These are phyloP conservation scores for Callionymus lyra DNA, from an alignment of 2,113 vertebrate species.

Conservation along the genomic window DNA sequence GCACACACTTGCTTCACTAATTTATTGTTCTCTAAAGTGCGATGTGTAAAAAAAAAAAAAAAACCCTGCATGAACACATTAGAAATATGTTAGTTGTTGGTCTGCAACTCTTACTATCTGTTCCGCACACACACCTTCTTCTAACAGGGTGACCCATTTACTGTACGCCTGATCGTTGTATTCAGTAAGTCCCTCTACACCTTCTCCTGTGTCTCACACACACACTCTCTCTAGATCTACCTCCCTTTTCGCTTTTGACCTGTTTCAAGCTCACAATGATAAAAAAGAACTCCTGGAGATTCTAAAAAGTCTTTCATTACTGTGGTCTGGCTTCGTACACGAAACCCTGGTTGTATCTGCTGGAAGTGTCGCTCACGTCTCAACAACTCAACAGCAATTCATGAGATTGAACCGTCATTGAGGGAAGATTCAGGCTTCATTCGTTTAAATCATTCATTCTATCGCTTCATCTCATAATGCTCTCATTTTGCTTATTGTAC, in stretches of 20 bases:
- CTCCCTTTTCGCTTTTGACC: slow-evolving; percentile 36
- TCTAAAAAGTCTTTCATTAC: slow-evolving; percentile 33
- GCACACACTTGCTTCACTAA: slow-evolving; percentile 27
- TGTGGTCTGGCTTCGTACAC: slow-evolving; percentile 26
- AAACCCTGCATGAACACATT: too few species aligned
- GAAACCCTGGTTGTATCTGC: slow-evolving; percentile 13
- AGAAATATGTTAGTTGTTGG: too few species aligned
- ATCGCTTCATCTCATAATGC: too few species aligned
- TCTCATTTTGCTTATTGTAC: too few species aligned
- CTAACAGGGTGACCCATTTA: slow-evolving; percentile 58
- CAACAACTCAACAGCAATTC: background rate
- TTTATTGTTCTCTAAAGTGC: slow-evolving; percentile 40
- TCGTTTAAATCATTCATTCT: too few species aligned
- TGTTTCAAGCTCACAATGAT: slow-evolving; percentile 45
- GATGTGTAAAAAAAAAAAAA: slow-evolving; percentile 9
- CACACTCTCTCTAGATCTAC: slow-evolving; percentile 6
- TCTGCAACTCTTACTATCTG: slow-evolving; percentile 6
- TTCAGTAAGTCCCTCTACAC: slow-evolving; percentile 29
- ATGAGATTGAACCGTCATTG: background rate
- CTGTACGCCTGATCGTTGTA: slow-evolving; percentile 23
- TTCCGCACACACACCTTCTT: too few species aligned
- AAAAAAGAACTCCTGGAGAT: slow-evolving; percentile 49
- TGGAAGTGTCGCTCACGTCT: background rate
- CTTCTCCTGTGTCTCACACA: slow-evolving; percentile 12
- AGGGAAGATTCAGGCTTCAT: background rate